phyloP scores from a whole-genome alignment of 2,888 invertebrate genomes.

The Colostygia pectinataria region DNA sequence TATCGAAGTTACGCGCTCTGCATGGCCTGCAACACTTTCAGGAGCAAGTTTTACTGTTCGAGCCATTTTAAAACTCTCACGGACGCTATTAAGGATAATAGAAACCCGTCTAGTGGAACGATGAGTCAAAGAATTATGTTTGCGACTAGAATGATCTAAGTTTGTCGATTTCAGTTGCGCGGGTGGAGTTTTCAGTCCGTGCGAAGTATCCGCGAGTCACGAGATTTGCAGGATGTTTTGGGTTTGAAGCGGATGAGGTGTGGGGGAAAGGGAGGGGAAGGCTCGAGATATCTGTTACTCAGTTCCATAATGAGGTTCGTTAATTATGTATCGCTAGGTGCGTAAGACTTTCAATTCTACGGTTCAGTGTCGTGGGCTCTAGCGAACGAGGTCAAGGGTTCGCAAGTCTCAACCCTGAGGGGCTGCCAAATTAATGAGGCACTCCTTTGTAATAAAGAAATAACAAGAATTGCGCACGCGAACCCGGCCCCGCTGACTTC shows the following conservation, averaged over 20 bases:
- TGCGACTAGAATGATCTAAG: slow-evolving; percentile 70
- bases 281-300: slow-evolving; percentile 61
- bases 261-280: slow-evolving; percentile 22
- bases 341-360: slow-evolving; percentile 69
- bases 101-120: slow-evolving; percentile 72
- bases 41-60: slow-evolving; percentile 74
- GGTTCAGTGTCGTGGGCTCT: slow-evolving; percentile 73
- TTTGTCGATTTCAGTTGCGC: slow-evolving; percentile 56
- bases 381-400: slow-evolving; percentile 81
- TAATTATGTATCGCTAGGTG: slow-evolving; percentile 81
- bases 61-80: slow-evolving; percentile 80
- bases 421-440: slow-evolving; percentile 84
- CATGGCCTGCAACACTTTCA: slow-evolving; percentile 70
- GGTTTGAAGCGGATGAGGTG: slow-evolving; percentile 22
- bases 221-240: slow-evolving; percentile 32
- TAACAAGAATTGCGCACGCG: slow-evolving; percentile 83
- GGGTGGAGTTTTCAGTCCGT: slow-evolving; percentile 40
- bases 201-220: slow-evolving; percentile 41
- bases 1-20: slow-evolving; percentile 68
- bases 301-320: slow-evolving; percentile 77
- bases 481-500: slow-evolving; percentile 70
- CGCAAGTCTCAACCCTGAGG: slow-evolving; percentile 79
- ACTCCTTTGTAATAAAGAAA: slow-evolving; percentile 84
- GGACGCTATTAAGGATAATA: slow-evolving; percentile 80
- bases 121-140: slow-evolving; percentile 75